phyloP scores from a whole-genome alignment of 2,888 invertebrate species.

The Bombylius major region DNA sequence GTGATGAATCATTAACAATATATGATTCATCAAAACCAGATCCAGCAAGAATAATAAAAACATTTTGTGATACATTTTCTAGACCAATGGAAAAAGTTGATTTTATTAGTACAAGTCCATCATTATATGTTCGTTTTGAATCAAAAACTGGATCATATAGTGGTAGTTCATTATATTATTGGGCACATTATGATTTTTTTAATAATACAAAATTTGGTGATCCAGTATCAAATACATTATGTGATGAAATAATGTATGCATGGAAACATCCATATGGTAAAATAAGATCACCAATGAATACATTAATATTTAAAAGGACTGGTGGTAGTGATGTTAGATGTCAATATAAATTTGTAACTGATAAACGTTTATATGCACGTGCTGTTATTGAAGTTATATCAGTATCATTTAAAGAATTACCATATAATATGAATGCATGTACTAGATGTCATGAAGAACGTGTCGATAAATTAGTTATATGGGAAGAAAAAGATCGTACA shows the following conservation, averaged over 20 bases:
- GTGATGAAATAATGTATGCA: conserved; percentile 78
- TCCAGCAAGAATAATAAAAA: conserved; percentile 81
- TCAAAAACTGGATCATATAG: conserved; percentile 88
- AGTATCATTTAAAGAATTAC: conserved; percentile 74
- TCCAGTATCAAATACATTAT: conserved; percentile 64
- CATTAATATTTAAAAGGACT: conserved; percentile 70
- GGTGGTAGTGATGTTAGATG: conserved; percentile 66
- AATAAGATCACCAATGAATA: conserved; percentile 73
- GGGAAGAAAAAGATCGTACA: conserved; percentile 58
- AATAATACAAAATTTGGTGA: conserved; percentile 80
- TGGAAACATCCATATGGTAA: conserved; percentile 68
- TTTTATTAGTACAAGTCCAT: conserved; percentile 77
- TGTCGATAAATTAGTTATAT: conserved; percentile 69
- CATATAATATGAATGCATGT: conserved; percentile 66
- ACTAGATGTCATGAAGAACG: conserved; percentile 78
- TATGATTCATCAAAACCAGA: conserved; percentile 83
- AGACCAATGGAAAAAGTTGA: conserved; percentile 88
- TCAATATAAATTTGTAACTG: conserved; percentile 71
- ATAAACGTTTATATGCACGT: conserved; percentile 65
- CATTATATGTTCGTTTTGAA: conserved; percentile 77
- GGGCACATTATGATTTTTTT: conserved; percentile 91
- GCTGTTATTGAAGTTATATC: conserved; percentile 61
- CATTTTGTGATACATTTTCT: conserved; percentile 88
- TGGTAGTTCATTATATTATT: conserved; percentile 86
- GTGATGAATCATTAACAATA: conserved; percentile 78